A percentile compares a stretch with the other conserved stretches of the same genome.
These are phyloP conservation scores for Microchirus variegatus DNA, from an alignment of 2,797 vertebrate species.

Conservation along the genomic window DNA sequence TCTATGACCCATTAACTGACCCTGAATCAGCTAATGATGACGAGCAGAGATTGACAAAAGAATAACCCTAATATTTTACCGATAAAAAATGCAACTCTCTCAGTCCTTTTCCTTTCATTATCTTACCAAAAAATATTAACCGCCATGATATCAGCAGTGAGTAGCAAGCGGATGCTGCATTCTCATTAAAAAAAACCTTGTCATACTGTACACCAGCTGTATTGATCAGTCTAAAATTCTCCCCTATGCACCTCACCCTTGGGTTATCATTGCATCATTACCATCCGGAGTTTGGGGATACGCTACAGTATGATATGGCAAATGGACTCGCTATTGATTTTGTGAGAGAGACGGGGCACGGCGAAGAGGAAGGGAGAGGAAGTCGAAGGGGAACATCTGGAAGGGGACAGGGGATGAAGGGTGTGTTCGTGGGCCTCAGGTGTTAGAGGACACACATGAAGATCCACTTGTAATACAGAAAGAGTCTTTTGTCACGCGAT, in stretches of 20 bases:
- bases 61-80: conserved; percentile 1
- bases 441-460: conserved; percentile 66
- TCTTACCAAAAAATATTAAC: conserved; percentile 5
- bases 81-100: background rate
- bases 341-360: conserved; percentile 64
- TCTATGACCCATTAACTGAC: conserved; percentile 53
- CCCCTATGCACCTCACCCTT: conserved; percentile 67
- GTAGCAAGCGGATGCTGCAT: conserved; percentile 20
- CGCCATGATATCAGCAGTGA: conserved; percentile 1
- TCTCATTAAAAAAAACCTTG: conserved; percentile 42
- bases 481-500: too few relatives aligned
- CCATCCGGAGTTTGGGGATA: conserved; percentile 81
- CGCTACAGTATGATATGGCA: conserved; percentile 79
- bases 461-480: conserved; percentile 13
- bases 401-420: conserved; percentile 59
- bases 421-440: conserved; percentile 48
- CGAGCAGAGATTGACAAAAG: conserved; percentile 13
- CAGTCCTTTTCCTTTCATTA: background rate
- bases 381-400: conserved; percentile 72
- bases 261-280: conserved; percentile 85
- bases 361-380: conserved; percentile 77
- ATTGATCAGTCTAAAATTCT: conserved; percentile 81
- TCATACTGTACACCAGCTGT: conserved; percentile 68
- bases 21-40: conserved; percentile 38
- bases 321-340: conserved; percentile 86